Percentiles rank a stretch among this genome's conserved stretches.
Conservation (phyloP, 2,113 vertebrate genomes). For the Ctenomys sociabilis region DNA sequence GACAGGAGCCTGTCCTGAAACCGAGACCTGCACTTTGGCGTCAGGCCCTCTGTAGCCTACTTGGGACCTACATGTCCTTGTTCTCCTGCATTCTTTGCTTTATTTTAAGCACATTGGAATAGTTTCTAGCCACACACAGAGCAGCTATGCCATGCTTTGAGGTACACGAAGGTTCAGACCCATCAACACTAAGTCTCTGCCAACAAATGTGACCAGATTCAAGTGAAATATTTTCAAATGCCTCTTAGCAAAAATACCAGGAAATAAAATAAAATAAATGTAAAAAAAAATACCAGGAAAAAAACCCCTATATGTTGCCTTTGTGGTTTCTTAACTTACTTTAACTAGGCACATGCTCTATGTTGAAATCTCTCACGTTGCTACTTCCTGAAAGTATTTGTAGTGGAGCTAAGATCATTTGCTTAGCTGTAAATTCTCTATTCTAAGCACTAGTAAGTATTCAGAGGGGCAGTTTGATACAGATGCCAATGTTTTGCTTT, state of each 20-base stretch:
- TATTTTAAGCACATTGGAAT: background rate
- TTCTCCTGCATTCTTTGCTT: background rate
- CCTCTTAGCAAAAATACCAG: background rate
- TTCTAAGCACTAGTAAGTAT: constrained; percentile 44
- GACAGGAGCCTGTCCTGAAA: background rate
- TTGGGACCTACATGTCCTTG: too few species aligned
- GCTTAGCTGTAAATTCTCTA: constrained; percentile 59
- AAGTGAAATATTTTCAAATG: constrained; percentile 45
- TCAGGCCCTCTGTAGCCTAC: rapidly evolving
- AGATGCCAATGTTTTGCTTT: constrained; percentile 61
- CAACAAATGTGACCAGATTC: background rate
- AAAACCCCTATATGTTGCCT: background rate
- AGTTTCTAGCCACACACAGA: background rate
- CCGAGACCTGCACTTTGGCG: background rate
- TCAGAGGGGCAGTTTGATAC: constrained; percentile 46
- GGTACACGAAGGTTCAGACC: background rate
- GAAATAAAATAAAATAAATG: too few species aligned
- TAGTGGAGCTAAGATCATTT: constrained; percentile 41
- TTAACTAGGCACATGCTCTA: background rate
- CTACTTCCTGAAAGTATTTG: constrained; percentile 48
- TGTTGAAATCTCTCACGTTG: background rate
- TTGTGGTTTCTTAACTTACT: constrained; percentile 41
- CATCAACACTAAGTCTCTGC: constrained; percentile 31
- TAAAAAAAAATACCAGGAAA: background rate
- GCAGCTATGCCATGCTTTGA: background rate